These are phyloP conservation scores for Catocala nupta DNA, from an alignment of 2,888 invertebrate genomes.

Conservation along the genomic window DNA sequence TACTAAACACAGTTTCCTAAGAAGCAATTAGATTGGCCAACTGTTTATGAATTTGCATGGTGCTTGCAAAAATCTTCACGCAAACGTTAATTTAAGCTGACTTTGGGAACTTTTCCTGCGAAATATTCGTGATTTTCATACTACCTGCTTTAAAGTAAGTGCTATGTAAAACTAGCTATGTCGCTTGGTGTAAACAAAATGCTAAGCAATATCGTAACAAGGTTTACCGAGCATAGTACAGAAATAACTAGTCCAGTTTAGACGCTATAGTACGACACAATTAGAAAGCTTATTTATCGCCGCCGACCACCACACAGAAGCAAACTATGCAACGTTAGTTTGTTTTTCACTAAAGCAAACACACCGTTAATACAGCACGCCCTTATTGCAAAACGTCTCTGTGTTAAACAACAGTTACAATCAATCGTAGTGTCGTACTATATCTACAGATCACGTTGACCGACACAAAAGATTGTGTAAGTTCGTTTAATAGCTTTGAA, in stretches of 20 bases:
- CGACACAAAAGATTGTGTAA: constrained; percentile 63
- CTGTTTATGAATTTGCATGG: constrained; percentile 56
- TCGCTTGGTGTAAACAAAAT: constrained; percentile 20
- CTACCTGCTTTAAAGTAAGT: neutral
- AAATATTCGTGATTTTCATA: neutral
- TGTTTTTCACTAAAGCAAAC: constrained; percentile 13
- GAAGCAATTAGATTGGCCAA: constrained; percentile 46
- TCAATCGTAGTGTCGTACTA: constrained; percentile 48
- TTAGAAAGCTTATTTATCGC: constrained; percentile 17
- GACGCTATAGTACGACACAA: constrained; percentile 13
- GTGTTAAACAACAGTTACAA: constrained; percentile 58
- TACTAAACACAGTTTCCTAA: constrained; percentile 43
- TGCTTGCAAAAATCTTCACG: constrained; percentile 51
- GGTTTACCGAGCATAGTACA: constrained; percentile 14
- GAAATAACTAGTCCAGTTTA: constrained; percentile 22
- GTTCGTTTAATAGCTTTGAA: constrained; percentile 58
- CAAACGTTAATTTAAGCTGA: constrained; percentile 43
- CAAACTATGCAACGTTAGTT: constrained; percentile 5
- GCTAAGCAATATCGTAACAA: constrained; percentile 16
- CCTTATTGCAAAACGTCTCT: constrained; percentile 45
- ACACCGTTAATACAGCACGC: constrained; percentile 16
- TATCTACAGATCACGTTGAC: constrained; percentile 46
- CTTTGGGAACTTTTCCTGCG: constrained; percentile 6
- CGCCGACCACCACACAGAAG: constrained; percentile 7
- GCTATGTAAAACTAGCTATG: neutral